Conservation (phyloP, 2,797 vertebrate genomes). For the Centroberyx gerrardi region DNA sequence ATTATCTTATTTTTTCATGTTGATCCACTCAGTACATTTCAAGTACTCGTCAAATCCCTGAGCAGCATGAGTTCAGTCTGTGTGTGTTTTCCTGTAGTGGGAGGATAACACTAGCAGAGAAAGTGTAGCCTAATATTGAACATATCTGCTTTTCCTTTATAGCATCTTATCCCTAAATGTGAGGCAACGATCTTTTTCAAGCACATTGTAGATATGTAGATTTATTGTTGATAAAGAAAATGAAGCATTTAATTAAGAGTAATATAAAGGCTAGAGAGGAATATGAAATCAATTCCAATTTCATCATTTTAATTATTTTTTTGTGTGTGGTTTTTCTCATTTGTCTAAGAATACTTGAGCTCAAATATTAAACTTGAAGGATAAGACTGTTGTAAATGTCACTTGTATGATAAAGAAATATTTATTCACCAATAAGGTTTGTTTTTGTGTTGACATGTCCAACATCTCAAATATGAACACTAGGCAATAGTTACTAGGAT, state of each 20-base stretch:
- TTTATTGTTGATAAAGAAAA: constrained; percentile 35
- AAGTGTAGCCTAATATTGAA: not conserved
- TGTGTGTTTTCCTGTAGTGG: not conserved
- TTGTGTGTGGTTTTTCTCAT: constrained; percentile 11
- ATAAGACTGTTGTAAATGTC: constrained; percentile 34
- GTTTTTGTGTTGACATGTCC: constrained; percentile 8
- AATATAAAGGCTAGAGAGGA: not conserved
- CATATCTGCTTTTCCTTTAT: not conserved
- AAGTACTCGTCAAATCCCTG: not conserved
- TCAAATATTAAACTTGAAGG: constrained; percentile 38
- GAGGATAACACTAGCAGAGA: not conserved
- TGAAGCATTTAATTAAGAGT: constrained; percentile 11
- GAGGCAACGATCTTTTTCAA: constrained; percentile 24
- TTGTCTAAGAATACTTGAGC: constrained; percentile 2
- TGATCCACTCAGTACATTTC: not conserved
- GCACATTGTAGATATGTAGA: constrained; percentile 22
- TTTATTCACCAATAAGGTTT: constrained; percentile 63
- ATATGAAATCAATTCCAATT: constrained; percentile 11
- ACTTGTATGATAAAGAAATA: constrained; percentile 49
- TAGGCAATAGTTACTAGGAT: not conserved
- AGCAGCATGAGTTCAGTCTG: not conserved
- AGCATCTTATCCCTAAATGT: constrained; percentile 26
- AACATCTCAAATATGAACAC: not conserved
- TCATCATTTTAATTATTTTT: not conserved
- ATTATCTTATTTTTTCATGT: not conserved